Percentiles rank a stretch among this genome's conserved stretches.
These are phyloP conservation scores for Lerista edwardsae DNA, from an alignment of 2,797 vertebrate genomes.

Conservation along the genomic window DNA sequence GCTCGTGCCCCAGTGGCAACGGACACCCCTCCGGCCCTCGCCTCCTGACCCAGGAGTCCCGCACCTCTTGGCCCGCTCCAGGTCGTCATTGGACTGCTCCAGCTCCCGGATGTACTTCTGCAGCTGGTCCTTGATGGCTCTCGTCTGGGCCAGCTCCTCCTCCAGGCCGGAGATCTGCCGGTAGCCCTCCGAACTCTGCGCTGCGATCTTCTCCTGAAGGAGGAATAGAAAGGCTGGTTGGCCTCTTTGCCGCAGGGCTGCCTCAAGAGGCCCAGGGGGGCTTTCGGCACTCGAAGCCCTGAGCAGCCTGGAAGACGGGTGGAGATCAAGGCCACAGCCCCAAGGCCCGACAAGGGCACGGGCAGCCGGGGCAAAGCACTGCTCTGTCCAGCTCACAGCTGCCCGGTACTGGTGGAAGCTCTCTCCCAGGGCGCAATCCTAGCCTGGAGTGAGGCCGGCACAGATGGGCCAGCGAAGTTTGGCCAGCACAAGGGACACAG, in stretches of 20 bases:
- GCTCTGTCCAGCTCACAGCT: too few species aligned
- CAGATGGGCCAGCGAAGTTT: too few species aligned
- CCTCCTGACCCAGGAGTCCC: not conserved
- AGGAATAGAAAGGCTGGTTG: not conserved
- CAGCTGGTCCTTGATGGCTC: constrained; percentile 90
- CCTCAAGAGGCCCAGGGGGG: accelerated
- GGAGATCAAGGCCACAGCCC: not conserved
- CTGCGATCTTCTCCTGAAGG: constrained; percentile 89
- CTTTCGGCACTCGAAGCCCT: not conserved
- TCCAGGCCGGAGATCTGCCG: constrained; percentile 90
- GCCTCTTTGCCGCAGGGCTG: not conserved
- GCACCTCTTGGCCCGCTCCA: constrained; percentile 96
- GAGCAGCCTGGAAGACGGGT: not conserved
- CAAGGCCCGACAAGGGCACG: not conserved
- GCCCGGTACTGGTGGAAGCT: too few species aligned
- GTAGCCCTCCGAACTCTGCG: constrained; percentile 88
- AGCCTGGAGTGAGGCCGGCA: too few species aligned
- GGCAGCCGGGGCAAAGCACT: too few species aligned
- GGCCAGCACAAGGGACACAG: too few species aligned
- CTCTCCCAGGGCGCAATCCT: too few species aligned
- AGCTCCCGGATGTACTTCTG: constrained; percentile 97
- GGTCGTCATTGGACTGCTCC: constrained; percentile 94
- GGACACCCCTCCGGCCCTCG: too few species aligned
- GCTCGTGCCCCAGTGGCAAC: too few species aligned
- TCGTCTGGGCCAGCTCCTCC: constrained; percentile 90